phyloP scores from a whole-genome alignment of 2,113 vertebrate species.

The Burhinus oedicnemus region DNA sequence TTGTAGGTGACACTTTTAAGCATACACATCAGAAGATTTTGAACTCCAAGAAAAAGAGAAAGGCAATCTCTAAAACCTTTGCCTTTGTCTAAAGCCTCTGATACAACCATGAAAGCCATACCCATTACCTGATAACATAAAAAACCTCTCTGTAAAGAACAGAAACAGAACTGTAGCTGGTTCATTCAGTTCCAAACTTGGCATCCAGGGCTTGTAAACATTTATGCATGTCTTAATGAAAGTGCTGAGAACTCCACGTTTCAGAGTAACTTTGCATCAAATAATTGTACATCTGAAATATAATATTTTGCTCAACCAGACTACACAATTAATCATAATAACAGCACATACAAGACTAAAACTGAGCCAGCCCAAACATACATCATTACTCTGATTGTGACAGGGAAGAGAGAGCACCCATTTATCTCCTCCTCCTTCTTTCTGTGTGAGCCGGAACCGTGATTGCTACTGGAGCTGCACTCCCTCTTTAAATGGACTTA shows the following conservation, averaged over 20 bases:
- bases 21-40: not conserved
- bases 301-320: not conserved
- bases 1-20: not conserved
- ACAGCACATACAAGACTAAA: not conserved
- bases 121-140: not conserved
- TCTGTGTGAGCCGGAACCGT: not conserved
- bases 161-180: not conserved
- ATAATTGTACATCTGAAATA: not conserved
- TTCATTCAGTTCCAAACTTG: not conserved
- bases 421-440: not conserved
- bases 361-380: not conserved
- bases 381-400: fast-evolving
- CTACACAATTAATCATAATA: not conserved
- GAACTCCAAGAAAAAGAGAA: not conserved
- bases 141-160: not conserved
- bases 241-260: not conserved
- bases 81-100: not conserved
- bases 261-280: not conserved
- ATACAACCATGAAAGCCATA: not conserved
- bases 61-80: not conserved
- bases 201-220: not conserved
- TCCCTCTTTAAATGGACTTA: not conserved
- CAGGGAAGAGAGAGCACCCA: not conserved
- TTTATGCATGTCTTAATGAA: not conserved
- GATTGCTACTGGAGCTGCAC: not conserved